These are phyloP conservation scores for Pseudorectes ferrugineus DNA, from an alignment of 2,113 vertebrate species.

Conservation along the genomic window DNA sequence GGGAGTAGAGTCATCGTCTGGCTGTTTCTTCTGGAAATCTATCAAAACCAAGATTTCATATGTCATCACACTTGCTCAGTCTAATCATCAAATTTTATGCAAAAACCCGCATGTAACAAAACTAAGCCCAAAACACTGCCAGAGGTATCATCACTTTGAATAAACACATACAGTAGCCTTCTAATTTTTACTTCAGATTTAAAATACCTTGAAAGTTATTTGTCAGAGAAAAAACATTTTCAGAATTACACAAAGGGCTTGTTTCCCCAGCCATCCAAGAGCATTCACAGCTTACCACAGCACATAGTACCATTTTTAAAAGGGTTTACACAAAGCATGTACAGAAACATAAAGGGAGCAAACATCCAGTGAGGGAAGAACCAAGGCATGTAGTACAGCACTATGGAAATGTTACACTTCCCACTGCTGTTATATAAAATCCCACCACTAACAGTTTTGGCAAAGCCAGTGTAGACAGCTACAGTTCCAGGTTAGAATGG, in stretches of 20 bases:
- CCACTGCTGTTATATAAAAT: not conserved
- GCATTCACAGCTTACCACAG: not conserved
- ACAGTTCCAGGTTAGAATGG: not conserved
- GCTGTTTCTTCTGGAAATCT: conserved; percentile 97
- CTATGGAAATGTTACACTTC: not conserved
- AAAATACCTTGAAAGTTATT: not conserved
- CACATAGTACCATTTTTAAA: not conserved
- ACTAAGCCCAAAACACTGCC: not conserved
- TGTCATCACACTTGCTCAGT: not conserved
- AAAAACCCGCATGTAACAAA: not conserved
- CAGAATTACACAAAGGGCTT: not conserved
- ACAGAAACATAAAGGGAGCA: not conserved
- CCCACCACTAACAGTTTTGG: not conserved
- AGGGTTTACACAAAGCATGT: not conserved
- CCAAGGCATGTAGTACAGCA: not conserved
- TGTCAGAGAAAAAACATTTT: not conserved
- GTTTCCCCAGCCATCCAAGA: not conserved
- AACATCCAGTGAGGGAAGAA: not conserved
- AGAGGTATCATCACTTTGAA: not conserved
- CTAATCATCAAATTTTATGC: not conserved
- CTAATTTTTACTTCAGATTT: not conserved
- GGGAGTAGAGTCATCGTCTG: conserved; percentile 88
- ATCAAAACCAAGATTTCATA: conserved; percentile 36
- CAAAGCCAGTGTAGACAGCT: not conserved
- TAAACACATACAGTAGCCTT: not conserved